These are phyloP conservation scores for Drosophila testacea DNA, from an alignment of 2,888 invertebrate genomes.

Conservation along the genomic window DNA sequence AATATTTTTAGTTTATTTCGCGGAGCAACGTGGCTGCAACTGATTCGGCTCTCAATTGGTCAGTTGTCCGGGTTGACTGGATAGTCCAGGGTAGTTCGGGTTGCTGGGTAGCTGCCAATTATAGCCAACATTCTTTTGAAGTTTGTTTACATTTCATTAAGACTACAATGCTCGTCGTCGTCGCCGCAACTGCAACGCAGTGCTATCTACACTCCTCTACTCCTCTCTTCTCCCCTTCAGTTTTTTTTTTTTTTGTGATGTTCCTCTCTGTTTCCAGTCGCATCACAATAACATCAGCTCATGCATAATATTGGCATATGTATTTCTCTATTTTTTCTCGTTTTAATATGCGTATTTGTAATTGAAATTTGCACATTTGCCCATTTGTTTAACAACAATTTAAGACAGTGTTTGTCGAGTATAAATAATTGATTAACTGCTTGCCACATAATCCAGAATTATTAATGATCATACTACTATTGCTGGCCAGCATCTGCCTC, in stretches of 20 bases:
- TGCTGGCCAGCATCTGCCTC: conserved; percentile 5
- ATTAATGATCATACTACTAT: conserved; percentile 19
- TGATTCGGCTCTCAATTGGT: background rate
- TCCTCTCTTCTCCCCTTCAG: background rate
- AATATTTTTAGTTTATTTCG: conserved; percentile 52
- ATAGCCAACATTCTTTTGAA: conserved; percentile 79
- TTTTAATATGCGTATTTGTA: conserved; percentile 31
- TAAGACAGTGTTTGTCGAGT: conserved; percentile 9
- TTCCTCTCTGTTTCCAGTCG: background rate
- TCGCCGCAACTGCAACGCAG: conserved; percentile 48
- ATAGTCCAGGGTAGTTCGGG: conserved; percentile 2
- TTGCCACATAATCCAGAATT: conserved; percentile 20
- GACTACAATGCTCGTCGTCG: conserved; percentile 60
- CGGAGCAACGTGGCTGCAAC: conserved; percentile 11
- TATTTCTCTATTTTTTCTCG: conserved; percentile 38
- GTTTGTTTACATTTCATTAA: conserved; percentile 81
- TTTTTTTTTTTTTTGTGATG: background rate
- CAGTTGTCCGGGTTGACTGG: conserved; percentile 18
- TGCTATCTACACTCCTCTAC: background rate
- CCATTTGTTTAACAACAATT: conserved; percentile 17
- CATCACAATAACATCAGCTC: conserved; percentile 16
- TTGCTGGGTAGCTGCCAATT: conserved; percentile 69
- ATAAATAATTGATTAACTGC: conserved; percentile 44
- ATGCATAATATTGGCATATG: conserved; percentile 51
- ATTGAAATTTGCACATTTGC: conserved; percentile 64